A percentile compares a stretch with the other conserved stretches of the same genome.
These are phyloP conservation scores for Agapornis canus DNA, from an alignment of 2,797 vertebrate species.

Conservation along the genomic window DNA sequence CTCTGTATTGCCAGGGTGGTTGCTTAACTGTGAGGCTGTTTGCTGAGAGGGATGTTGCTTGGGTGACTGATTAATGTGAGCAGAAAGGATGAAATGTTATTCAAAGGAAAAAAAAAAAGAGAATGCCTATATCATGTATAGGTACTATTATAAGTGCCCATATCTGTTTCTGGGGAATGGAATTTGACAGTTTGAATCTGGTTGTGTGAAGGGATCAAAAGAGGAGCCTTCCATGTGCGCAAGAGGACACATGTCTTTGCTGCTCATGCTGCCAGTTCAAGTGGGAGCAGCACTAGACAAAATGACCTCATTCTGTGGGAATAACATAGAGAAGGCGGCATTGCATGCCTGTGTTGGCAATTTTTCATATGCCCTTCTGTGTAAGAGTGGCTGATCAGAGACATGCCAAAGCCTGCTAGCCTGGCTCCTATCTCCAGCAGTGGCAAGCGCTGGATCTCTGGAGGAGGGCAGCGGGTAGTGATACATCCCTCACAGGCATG, in stretches of 20 bases:
- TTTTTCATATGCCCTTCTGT: background rate
- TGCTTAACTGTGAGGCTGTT: background rate
- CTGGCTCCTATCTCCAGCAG: background rate
- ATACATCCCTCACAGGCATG: fast-evolving
- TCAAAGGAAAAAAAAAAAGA: background rate
- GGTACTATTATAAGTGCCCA: background rate
- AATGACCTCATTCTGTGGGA: background rate
- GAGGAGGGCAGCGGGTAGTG: background rate
- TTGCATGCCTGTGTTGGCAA: background rate
- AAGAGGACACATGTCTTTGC: background rate
- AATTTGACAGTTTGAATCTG: background rate
- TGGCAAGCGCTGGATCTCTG: fast-evolving
- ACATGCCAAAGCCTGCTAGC: background rate
- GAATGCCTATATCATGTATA: background rate
- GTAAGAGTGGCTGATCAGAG: background rate
- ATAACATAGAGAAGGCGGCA: background rate
- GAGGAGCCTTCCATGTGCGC: background rate
- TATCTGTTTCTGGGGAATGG: background rate
- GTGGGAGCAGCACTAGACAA: background rate
- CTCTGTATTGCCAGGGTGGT: background rate
- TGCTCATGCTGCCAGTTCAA: background rate
- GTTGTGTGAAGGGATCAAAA: background rate
- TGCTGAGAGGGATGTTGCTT: background rate
- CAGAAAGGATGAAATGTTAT: background rate
- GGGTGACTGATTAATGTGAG: background rate